phyloP scores from a whole-genome alignment of 2,888 invertebrate genomes.

The Disparrhopalites patrizii region DNA sequence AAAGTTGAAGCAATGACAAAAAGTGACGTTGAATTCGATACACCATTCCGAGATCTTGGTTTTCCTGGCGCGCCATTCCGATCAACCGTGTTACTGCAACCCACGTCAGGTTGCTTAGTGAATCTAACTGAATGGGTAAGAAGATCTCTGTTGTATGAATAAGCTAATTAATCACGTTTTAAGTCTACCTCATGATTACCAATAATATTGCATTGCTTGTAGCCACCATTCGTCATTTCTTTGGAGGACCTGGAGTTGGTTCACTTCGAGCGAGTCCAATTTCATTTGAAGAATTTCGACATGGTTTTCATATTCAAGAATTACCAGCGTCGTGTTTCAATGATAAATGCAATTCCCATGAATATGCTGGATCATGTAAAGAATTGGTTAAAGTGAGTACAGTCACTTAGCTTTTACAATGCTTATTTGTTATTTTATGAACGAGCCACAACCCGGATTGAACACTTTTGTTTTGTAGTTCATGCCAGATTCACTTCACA shows the following conservation, averaged over 20 bases:
- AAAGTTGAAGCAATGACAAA: slow-evolving; percentile 93
- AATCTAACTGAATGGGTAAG: slow-evolving; percentile 91
- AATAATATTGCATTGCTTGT: slow-evolving; percentile 38
- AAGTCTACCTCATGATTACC: neutral
- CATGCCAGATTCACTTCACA: slow-evolving; percentile 93
- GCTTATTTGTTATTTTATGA: neutral
- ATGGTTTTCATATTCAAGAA: slow-evolving; percentile 99
- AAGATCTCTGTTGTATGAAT: neutral
- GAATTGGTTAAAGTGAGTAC: slow-evolving; percentile 92
- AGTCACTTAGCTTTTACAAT: neutral
- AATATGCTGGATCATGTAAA: slow-evolving; percentile 98
- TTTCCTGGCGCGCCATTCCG: slow-evolving; percentile 97
- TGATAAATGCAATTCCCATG: slow-evolving; percentile 99
- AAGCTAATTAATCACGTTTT: neutral
- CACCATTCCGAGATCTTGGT: slow-evolving; percentile 95
- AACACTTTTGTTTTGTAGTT: slow-evolving; percentile 56
- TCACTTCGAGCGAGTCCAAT: slow-evolving; percentile 98
- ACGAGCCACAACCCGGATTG: neutral
- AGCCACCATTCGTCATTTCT: slow-evolving; percentile 97
- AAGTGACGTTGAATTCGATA: slow-evolving; percentile 96
- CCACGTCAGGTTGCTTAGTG: slow-evolving; percentile 96
- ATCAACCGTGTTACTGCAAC: slow-evolving; percentile 91
- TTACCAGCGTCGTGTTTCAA: slow-evolving; percentile 86
- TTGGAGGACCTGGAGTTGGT: slow-evolving; percentile 96
- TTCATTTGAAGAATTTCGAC: slow-evolving; percentile 98